phyloP scores from a whole-genome alignment of 2,113 vertebrate species.

The Hyla sarda region DNA sequence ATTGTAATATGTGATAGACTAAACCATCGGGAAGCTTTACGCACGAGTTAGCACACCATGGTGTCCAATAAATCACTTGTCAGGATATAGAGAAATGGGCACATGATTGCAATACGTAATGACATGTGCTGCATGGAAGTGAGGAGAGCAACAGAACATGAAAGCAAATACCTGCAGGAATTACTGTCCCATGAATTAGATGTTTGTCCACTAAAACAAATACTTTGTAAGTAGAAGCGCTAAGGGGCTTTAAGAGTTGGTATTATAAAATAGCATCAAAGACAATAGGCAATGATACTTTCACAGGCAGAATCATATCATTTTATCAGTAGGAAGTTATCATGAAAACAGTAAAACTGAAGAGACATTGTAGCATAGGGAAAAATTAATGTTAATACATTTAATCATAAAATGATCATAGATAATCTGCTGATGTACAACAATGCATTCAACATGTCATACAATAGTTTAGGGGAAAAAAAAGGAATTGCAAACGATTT shows the following conservation, averaged over 20 bases:
- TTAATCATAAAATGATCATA: too few relatives aligned
- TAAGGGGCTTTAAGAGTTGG: neutral
- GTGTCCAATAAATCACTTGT: conserved; percentile 58
- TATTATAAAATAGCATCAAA: neutral
- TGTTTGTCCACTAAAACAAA: neutral
- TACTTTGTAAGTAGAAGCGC: neutral
- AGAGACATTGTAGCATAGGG: too few relatives aligned
- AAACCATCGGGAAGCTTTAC: conserved; percentile 52
- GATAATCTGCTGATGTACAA: too few relatives aligned
- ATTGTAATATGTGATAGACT: conserved; percentile 49
- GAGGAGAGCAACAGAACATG: neutral
- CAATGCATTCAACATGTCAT: too few relatives aligned
- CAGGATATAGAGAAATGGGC: conserved; percentile 50
- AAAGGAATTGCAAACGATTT: too few relatives aligned
- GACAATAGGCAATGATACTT: neutral
- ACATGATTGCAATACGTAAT: conserved; percentile 54
- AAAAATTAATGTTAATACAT: too few relatives aligned
- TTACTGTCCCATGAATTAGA: neutral
- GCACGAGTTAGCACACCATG: conserved; percentile 52
- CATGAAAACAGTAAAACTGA: too few relatives aligned
- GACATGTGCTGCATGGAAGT: conserved; percentile 42
- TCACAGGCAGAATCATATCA: neutral
- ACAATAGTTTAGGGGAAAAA: too few relatives aligned
- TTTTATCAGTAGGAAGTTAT: neutral
- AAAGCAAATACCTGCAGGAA: conserved; percentile 12